Evolutionary conservation across 2,113 vertebrate species (phyloP), one percentile per base, ranked within the genome.

Genomic region (Probosciger aterrimus): DNA sequence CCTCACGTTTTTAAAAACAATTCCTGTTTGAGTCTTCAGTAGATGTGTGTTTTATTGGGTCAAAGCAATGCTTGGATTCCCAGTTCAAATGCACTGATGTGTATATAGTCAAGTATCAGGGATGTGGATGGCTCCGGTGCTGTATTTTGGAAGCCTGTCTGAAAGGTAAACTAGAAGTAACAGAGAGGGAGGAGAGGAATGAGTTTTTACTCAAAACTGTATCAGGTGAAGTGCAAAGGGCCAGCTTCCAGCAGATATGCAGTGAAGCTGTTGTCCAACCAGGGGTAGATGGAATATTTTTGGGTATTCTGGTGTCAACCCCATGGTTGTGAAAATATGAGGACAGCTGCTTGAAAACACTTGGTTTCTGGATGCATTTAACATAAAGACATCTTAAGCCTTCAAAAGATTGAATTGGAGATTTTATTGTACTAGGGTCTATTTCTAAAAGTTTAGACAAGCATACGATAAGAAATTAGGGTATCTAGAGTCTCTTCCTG

Each of bases 111-210:
- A 31, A 19, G 43, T 25, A 35, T 47, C 0, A 2, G 41, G 74
- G 44, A n/a, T 0, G 0, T 28, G 55, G 50, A 4, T 25, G 17
- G 7, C 33, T 35, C 39, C 30, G 30, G 0, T 7, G 33, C n/a
- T 74, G 23, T 12, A 1, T 70, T 91, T 79, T 50, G 76, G 46
- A 43, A 30, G 41, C 24, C 47, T 76, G 60, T 30, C 33, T 78
- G 6, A 81, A 79, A 49, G 14, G 41, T 14, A 14, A 46, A 69
- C 4, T 39, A 47, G 37, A 50, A 69, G 9, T 8, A 71, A 19
- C 22, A 80, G 62, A 70, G 44, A 69, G 41, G 23, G 5, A 65
- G 10, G n/a, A 44, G 27, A 28, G 24, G 67, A 86, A 67, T 2
- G 11, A 57, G 19, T 4, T 65, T 88, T 86, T 41, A 14, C 18